Base-by-base conservation (phyloP, 2,113 vertebrate genomes). In the Crypturellus undulatus region DNA sequence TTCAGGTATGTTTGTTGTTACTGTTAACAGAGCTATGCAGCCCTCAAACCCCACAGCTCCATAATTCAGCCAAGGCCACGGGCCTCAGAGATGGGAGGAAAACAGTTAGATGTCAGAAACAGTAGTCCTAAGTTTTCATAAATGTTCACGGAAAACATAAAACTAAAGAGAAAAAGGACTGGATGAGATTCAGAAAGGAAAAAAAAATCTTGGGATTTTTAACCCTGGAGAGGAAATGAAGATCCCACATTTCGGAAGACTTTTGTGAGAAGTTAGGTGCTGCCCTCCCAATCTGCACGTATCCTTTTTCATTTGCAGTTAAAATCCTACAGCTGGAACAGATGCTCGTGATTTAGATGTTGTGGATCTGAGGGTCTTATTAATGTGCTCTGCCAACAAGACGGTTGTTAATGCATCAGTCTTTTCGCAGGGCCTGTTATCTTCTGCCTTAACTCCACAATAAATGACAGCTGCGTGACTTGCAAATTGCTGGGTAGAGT, bases 371-470 rank as follows among this genome's bases (percentile, higher is more conserved):
- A 94, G 72, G 62, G 38, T 84, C 5, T 89, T 88, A 75, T 65
- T 87, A 84, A 94, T 40, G 56, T 78, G 92, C 93, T 58, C 68
- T 30, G 19, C 82, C 85, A 65, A 59, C 28, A 58, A 75, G 63
- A n/a, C 70, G 78, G 59, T 43, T 75, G 82, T 93, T 92, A 89
- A 94, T 34, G 5, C 56, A 85, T 32, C 85, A 82, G 92, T 79
- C 69, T 84, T 92, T 92, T 79, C n/a, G 67, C 30, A 69, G 62
- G 30, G 76, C 62, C 54, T 75, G 28, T 88, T 91, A 84, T 58
- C 91, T 89, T 90, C 86, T 71, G 84, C 86, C 3, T 4, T 4
- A 90, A 63, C 84, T 93, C 76, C 92, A 93, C 40, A 85, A 91
- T 73, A 79, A 90, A 92, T 34, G 56, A 95, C 19, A 28, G 36